Evolutionary conservation across 2,113 vertebrate species (phyloP).

Genomic region (Notothenia rossii): DNA sequence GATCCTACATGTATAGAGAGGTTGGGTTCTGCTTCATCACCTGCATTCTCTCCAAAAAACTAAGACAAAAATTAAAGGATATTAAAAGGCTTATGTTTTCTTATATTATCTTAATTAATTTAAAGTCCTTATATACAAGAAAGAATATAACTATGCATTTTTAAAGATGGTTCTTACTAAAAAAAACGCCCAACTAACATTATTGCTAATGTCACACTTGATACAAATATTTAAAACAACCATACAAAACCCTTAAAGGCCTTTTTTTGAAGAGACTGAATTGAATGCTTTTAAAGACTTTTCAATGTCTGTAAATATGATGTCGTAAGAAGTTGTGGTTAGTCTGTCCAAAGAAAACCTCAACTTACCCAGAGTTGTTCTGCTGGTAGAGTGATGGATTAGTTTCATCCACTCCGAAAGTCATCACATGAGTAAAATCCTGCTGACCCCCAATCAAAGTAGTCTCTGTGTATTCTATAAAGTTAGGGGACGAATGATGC

Average conservation of each 20-base stretch:
- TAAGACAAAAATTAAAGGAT: too few species aligned
- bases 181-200: background rate
- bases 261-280: background rate
- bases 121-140: background rate
- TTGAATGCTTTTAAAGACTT: background rate
- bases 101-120: background rate
- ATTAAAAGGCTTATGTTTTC: too few species aligned
- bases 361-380: slow-evolving; percentile 65
- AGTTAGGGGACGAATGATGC: slow-evolving; percentile 37
- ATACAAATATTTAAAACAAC: background rate
- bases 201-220: background rate
- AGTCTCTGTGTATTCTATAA: slow-evolving; percentile 45
- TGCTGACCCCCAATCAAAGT: slow-evolving; percentile 22
- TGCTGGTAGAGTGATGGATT: slow-evolving; percentile 55
- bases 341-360: background rate
- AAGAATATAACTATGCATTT: background rate
- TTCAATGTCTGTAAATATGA: background rate
- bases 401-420: background rate
- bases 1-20: too few species aligned
- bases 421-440: slow-evolving; percentile 33
- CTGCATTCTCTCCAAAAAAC: too few species aligned
- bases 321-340: background rate
- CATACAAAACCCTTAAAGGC: background rate
- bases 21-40: too few species aligned
- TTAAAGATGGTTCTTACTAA: background rate